A percentile compares a stretch with the other conserved stretches of the same genome.
Conservation (phyloP, 2,888 invertebrate species). For the Lypha dubia region DNA sequence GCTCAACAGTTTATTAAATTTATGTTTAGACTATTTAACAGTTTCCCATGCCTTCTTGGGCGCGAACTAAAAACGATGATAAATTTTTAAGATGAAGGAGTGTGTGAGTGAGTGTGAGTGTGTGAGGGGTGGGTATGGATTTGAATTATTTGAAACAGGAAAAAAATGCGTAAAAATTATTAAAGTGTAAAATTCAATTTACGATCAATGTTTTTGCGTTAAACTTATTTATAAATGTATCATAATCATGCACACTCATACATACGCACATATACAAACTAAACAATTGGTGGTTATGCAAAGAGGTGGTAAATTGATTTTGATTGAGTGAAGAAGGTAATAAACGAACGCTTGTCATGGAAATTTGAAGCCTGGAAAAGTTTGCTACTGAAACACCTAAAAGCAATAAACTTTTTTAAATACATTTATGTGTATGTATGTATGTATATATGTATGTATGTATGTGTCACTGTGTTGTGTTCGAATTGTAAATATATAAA, state of each 20-base stretch:
- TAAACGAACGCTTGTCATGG: constrained; percentile 43
- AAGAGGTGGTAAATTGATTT: constrained; percentile 27
- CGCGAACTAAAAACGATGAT: not conserved
- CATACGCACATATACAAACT: too few species aligned
- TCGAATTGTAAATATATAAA: constrained; percentile 46
- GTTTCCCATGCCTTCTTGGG: constrained; percentile 1
- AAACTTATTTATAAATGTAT: constrained; percentile 33
- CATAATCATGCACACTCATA: not conserved
- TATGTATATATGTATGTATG: not conserved
- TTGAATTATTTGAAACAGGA: not conserved
- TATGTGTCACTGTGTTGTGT: constrained; percentile 2
- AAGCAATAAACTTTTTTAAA: not conserved
- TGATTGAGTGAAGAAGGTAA: constrained; percentile 38
- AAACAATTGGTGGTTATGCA: constrained; percentile 19
- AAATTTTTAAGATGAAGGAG: not conserved
- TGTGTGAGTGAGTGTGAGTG: too few species aligned
- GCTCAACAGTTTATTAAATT: not conserved
- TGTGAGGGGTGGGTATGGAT: too few species aligned
- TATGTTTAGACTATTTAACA: constrained; percentile 51
- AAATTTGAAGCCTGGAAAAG: constrained; percentile 43
- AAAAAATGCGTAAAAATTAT: constrained; percentile 54
- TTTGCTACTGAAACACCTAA: constrained; percentile 14
- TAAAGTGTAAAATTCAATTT: constrained; percentile 68
- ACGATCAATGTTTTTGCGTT: constrained; percentile 36
- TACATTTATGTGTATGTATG: not conserved